These are phyloP conservation scores for Ianthella basta DNA, from an alignment of 37 sponge, comb jelly and placozoan species.

Conservation along the genomic window DNA sequence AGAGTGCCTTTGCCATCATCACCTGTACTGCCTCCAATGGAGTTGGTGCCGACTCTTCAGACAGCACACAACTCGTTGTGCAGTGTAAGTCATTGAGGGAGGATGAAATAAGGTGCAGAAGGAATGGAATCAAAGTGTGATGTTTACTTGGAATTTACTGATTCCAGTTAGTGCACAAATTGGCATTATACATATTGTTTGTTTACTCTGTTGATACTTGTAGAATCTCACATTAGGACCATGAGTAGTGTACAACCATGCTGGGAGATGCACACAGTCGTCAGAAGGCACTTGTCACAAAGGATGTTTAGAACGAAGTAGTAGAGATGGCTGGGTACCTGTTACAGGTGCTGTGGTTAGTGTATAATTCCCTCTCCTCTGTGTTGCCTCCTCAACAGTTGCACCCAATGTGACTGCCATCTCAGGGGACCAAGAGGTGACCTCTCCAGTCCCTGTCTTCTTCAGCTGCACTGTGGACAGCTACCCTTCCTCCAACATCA, in stretches of 20 bases:
- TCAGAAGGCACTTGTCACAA: too few relatives aligned
- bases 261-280: too few relatives aligned
- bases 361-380: not conserved
- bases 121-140: too few relatives aligned
- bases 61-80: conserved; percentile 9
- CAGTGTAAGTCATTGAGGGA: not conserved
- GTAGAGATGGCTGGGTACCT: not conserved
- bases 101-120: too few relatives aligned
- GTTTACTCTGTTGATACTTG: too few relatives aligned
- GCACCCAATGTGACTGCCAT: not conserved
- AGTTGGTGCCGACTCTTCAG: conserved; percentile 10
- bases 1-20: conserved; percentile 28
- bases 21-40: conserved; percentile 41
- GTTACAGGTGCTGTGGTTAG: not conserved
- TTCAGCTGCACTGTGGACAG: conserved; percentile 50
- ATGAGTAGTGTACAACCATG: too few relatives aligned
- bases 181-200: too few relatives aligned
- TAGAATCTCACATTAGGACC: too few relatives aligned
- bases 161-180: too few relatives aligned
- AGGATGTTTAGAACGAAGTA: too few relatives aligned
- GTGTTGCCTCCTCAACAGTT: not conserved
- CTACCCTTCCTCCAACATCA: conserved; percentile 54
- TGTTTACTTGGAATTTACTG: too few relatives aligned
- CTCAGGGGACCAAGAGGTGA: conserved; percentile 1
- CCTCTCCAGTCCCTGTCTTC: not conserved